Conservation (phyloP, 2,888 invertebrate species). For the Habrosyne pyritoides region DNA sequence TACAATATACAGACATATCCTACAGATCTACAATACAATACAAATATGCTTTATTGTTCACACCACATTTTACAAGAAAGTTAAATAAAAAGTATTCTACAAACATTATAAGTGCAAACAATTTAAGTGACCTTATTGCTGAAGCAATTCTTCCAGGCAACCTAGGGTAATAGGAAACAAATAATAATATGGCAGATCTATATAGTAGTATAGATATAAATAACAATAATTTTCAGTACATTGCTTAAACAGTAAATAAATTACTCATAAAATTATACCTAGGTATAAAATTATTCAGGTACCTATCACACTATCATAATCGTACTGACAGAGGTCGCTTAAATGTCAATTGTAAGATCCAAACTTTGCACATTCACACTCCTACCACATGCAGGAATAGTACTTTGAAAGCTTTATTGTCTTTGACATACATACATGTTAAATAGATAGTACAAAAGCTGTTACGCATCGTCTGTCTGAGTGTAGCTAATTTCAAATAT, state of each 20-base stretch:
- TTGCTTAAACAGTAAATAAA: neutral
- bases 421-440: slow-evolving; percentile 53
- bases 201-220: no score
- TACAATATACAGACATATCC: no score
- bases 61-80: no score
- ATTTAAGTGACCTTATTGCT: no score
- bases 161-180: no score
- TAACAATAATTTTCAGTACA: neutral
- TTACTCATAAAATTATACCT: neutral
- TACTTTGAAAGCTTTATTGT: slow-evolving; percentile 59
- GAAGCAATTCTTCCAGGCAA: no score
- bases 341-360: slow-evolving; percentile 36
- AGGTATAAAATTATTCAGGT: slow-evolving; percentile 1
- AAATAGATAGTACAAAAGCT: slow-evolving; percentile 31
- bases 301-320: slow-evolving; percentile 1
- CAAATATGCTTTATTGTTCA: no score
- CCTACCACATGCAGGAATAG: slow-evolving; percentile 25
- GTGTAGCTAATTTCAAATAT: slow-evolving; percentile 30
- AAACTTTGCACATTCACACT: slow-evolving; percentile 17
- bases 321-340: slow-evolving; percentile 3
- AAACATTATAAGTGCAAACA: no score
- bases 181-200: no score
- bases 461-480: slow-evolving; percentile 11
- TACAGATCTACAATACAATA: no score
- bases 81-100: no score